A percentile compares a stretch with the other conserved stretches of the same genome.
These are phyloP conservation scores for Zygogramma bicolorata DNA, from an alignment of 2,888 invertebrate species.

Conservation along the genomic window DNA sequence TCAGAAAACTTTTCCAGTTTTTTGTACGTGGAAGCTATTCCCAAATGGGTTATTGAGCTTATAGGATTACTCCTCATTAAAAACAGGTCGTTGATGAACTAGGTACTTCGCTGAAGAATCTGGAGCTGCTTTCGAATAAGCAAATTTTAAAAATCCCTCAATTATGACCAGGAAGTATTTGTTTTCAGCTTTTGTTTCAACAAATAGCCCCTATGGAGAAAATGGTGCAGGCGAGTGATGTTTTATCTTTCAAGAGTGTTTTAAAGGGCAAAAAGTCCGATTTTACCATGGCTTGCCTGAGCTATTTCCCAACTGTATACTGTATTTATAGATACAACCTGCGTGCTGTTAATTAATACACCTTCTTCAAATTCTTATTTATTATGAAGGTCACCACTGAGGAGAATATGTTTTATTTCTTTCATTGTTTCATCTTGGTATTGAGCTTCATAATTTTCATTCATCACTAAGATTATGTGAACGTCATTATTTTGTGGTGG, in stretches of 20 bases:
- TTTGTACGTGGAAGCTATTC: slow-evolving; percentile 25
- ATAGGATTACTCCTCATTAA: slow-evolving; percentile 28
- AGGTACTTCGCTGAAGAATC: slow-evolving; percentile 21
- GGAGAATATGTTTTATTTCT: slow-evolving; percentile 38
- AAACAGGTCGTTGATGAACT: slow-evolving; percentile 15
- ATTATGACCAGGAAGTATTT: slow-evolving; percentile 4
- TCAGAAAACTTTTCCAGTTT: slow-evolving; percentile 55
- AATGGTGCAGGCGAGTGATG: slow-evolving; percentile 17
- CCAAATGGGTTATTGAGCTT: slow-evolving; percentile 30
- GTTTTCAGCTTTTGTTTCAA: neutral
- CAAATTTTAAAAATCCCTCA: slow-evolving; percentile 31
- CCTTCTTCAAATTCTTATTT: slow-evolving; percentile 30
- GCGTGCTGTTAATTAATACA: slow-evolving; percentile 30
- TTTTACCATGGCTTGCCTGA: slow-evolving; percentile 42
- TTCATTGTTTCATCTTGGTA: slow-evolving; percentile 28
- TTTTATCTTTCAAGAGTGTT: slow-evolving; percentile 10
- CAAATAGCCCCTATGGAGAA: slow-evolving; percentile 25
- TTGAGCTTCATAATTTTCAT: slow-evolving; percentile 41
- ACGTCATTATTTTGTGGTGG: too few species aligned
- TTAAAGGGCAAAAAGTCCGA: slow-evolving; percentile 27
- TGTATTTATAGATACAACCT: slow-evolving; percentile 44
- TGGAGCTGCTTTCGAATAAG: neutral
- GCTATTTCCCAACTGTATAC: slow-evolving; percentile 47
- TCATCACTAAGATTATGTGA: slow-evolving; percentile 38
- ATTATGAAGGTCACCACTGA: slow-evolving; percentile 32